Evolutionary conservation across 2,888 invertebrate genomes (phyloP), one percentile per base, ranked within the genome.

Genomic region (Petrolisthes cinctipes): DNA sequence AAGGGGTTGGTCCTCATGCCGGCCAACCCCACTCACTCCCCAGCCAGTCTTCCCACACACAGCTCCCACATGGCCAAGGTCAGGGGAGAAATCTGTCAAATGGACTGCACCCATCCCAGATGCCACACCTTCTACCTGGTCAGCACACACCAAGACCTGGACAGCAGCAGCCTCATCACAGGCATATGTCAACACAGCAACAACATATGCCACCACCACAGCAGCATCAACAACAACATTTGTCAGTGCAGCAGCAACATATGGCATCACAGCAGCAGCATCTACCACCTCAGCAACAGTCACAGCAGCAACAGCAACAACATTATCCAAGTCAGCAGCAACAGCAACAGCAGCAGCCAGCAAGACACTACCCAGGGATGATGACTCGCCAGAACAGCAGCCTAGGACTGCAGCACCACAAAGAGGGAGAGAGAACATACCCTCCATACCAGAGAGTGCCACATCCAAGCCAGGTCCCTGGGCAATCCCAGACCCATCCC

Each of bases 311-410:
- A 51, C 86, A 83, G 78, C 82, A 66, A 66, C 82, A 76, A 37
- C 86, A 83, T n/a, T 71, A 82, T 9, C 79, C 20, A n/a, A 78
- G 23, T n/a, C 84, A 85, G 61, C 90, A 87, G 37, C 82, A 75
- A 4, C 86, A 80, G 17, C 76, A 75, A 9, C 80, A 85, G 53
- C 75, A 82, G 82, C 61, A 61, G 14, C 54, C 86, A 0, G 68
- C 80, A 4, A 51, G 51, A 20, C 85, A 82, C n/a, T 82, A 88
- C 78, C 89, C 89, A n/a, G 89, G 85, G 17, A 84, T 89, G 85
- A 88, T 90, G 90, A 89, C 86, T 20, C 83, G 90, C 14, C 90
- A 90, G 88, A 89, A 90, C 80, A 90, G 90, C 61, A 89, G 84
- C 66, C 83, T 90, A 7, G 90, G 90, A 53, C 79, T 85, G 68